These are phyloP conservation scores for Heteronetta atricapilla DNA, from an alignment of 2,113 vertebrate genomes.

Conservation along the genomic window DNA sequence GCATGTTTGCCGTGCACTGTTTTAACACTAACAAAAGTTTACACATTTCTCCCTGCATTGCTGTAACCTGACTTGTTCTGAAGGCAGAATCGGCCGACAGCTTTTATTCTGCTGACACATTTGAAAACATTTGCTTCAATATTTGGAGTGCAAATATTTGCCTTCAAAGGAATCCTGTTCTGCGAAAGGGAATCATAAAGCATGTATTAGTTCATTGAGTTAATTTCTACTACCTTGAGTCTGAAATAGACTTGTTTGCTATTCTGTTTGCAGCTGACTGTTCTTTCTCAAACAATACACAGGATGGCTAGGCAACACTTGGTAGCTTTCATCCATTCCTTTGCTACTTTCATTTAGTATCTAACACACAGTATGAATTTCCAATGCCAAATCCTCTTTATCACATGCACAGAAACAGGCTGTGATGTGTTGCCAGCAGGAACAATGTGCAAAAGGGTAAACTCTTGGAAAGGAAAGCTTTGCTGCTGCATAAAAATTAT, in stretches of 20 bases:
- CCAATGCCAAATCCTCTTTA: slow-evolving; percentile 42
- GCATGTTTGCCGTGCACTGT: not conserved
- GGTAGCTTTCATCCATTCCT: not conserved
- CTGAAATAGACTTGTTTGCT: not conserved
- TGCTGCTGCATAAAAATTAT: not conserved
- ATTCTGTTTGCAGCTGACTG: not conserved
- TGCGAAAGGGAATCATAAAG: not conserved
- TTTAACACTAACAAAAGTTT: not conserved
- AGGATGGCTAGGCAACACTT: not conserved
- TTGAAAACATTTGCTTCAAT: not conserved
- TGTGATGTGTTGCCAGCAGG: slow-evolving; percentile 40
- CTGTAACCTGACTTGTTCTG: not conserved
- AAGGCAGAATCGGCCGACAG: not conserved
- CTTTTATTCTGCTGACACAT: not conserved
- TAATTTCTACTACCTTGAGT: not conserved
- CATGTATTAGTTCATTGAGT: not conserved
- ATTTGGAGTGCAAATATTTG: not conserved
- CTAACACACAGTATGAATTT: not conserved
- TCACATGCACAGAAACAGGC: not conserved
- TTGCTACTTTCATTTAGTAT: slow-evolving; percentile 6
- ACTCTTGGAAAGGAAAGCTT: not conserved
- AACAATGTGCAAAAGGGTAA: not conserved
- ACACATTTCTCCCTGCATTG: not conserved
- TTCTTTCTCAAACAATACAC: not conserved
- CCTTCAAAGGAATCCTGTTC: not conserved